phyloP scores from a whole-genome alignment of 2,888 invertebrate genomes.

The Linnaemya tessellans region DNA sequence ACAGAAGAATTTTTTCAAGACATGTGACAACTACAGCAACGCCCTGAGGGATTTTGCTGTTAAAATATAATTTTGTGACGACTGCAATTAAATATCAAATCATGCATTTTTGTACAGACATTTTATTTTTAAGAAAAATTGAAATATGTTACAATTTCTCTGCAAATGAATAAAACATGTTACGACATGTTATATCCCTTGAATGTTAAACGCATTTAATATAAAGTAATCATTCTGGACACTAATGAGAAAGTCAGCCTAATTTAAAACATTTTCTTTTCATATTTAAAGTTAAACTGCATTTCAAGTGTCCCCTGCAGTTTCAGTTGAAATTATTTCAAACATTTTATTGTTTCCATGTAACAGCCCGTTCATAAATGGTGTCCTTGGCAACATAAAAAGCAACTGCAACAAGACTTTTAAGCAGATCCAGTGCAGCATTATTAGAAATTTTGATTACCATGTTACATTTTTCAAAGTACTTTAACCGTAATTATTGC shows the following conservation, averaged over 20 bases:
- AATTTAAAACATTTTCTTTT: neutral
- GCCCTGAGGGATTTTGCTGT: no score
- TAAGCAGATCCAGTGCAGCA: neutral
- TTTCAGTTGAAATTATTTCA: constrained; percentile 2
- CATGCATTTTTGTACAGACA: no score
- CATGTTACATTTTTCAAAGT: neutral
- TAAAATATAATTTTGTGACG: no score
- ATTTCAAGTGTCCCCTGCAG: neutral
- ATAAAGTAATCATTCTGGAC: no score
- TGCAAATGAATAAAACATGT: no score
- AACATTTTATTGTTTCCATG: constrained; percentile 26
- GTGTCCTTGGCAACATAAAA: constrained; percentile 20
- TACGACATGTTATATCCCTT: no score
- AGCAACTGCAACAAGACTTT: constrained; percentile 9
- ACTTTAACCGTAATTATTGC: constrained; percentile 7
- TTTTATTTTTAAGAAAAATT: no score
- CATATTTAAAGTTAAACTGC: neutral
- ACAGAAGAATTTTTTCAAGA: no score
- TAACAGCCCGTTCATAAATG: neutral
- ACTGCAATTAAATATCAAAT: no score
- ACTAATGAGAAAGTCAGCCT: neutral
- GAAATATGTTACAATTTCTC: no score
- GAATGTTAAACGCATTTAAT: no score
- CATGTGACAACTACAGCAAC: no score
- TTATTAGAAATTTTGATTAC: constrained; percentile 38